These are phyloP conservation scores for Bugulina stolonifera DNA, from an alignment of 2,888 invertebrate species.

Conservation along the genomic window DNA sequence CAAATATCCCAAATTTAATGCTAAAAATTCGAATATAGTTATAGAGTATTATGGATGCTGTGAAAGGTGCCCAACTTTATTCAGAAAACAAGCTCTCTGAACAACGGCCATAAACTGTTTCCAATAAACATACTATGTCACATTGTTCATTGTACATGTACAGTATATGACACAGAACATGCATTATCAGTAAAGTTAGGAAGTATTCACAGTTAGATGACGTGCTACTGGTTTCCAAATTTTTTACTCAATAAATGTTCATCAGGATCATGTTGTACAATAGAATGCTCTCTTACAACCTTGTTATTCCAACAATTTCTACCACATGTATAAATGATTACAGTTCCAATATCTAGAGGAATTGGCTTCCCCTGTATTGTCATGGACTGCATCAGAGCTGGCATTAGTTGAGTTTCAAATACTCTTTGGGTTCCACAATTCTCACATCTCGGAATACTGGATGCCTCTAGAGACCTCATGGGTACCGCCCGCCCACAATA, in stretches of 20 bases:
- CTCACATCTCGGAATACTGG: slow-evolving; percentile 57
- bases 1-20: too few species aligned
- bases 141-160: too few species aligned
- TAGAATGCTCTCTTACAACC: slow-evolving; percentile 57
- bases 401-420: slow-evolving; percentile 78
- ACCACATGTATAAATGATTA: slow-evolving; percentile 74
- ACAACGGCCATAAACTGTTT: too few species aligned
- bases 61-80: too few species aligned
- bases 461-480: slow-evolving; percentile 57
- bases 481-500: slow-evolving; percentile 58
- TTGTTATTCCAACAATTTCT: slow-evolving; percentile 81
- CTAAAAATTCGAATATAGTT: too few species aligned
- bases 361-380: slow-evolving; percentile 50
- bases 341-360: slow-evolving; percentile 75
- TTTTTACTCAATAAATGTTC: slow-evolving; percentile 35
- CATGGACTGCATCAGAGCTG: slow-evolving; percentile 70
- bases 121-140: too few species aligned
- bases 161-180: too few species aligned
- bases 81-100: too few species aligned
- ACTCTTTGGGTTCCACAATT: slow-evolving; percentile 61
- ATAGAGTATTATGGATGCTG: too few species aligned
- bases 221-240: background rate
- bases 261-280: slow-evolving; percentile 65
- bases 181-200: too few species aligned
- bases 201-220: too few species aligned